These are phyloP conservation scores for Excalfactoria chinensis DNA, from an alignment of 2,113 vertebrate genomes.

Conservation along the genomic window DNA sequence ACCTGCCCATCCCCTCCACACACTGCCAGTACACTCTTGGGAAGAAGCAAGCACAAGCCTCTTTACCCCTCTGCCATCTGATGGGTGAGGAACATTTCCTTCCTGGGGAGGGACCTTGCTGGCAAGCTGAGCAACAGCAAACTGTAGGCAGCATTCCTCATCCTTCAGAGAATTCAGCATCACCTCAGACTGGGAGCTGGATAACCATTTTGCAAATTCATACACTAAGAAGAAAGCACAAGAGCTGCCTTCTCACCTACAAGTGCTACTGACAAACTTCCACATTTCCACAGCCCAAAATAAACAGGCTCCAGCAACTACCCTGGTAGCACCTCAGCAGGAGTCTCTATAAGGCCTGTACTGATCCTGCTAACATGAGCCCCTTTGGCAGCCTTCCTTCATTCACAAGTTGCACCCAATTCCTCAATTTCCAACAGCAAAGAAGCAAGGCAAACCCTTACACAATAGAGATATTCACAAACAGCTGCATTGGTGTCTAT, in stretches of 20 bases:
- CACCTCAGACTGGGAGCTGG: neutral
- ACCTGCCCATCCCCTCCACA: neutral
- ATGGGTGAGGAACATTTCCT: neutral
- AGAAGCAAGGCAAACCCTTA: neutral
- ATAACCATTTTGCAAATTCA: neutral
- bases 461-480: neutral
- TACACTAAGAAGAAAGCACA: neutral
- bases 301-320: neutral
- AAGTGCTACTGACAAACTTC: neutral
- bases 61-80: accelerated
- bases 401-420: neutral
- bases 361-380: neutral
- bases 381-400: neutral
- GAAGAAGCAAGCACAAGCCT: neutral
- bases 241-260: neutral
- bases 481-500: neutral
- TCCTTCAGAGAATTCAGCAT: neutral
- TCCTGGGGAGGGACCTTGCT: neutral
- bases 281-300: neutral
- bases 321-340: neutral
- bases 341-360: accelerated
- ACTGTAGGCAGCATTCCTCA: neutral
- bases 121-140: neutral
- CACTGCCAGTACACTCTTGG: accelerated
- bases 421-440: neutral